Percentiles rank a stretch among this genome's conserved stretches.
These are phyloP conservation scores for Turritopsis rubra DNA, from an alignment of 30 jellyfish, hydroid and myxozoan genomes.

Conservation along the genomic window DNA sequence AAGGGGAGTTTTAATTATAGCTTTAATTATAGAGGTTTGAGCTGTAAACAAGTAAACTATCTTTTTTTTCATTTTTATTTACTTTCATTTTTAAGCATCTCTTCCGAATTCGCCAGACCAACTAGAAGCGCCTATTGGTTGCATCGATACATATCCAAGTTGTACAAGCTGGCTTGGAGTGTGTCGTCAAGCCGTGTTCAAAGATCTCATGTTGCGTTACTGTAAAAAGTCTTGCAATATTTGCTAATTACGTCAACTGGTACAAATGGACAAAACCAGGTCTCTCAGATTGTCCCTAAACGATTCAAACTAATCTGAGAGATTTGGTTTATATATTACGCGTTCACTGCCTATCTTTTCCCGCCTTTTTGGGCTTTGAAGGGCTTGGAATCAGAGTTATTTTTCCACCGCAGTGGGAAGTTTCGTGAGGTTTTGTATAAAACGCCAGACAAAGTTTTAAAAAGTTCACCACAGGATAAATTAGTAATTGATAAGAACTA, in stretches of 20 bases:
- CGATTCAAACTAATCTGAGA: neutral
- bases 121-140: conserved; percentile 34
- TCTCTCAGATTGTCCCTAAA: neutral
- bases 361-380: too few species aligned
- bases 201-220: conserved; percentile 11
- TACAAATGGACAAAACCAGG: neutral
- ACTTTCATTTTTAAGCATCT: conserved; percentile 3
- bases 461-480: too few species aligned
- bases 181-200: conserved; percentile 24
- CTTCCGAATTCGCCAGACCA: conserved; percentile 9
- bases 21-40: neutral
- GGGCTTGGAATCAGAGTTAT: too few species aligned
- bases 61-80: neutral
- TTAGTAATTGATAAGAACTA: too few species aligned
- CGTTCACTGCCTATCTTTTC: too few species aligned
- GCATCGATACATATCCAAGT: conserved; percentile 10
- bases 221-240: conserved; percentile 25
- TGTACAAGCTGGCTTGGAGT: conserved; percentile 31
- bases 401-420: too few species aligned
- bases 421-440: too few species aligned
- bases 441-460: too few species aligned
- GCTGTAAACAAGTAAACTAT: neutral
- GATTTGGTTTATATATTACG: neutral
- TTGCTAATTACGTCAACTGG: conserved; percentile 1
- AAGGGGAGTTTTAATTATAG: too few species aligned